Evolutionary conservation across 53 echinoderm and acorn worm genomes (phyloP).

Genomic region (Stichopus horrens): DNA sequence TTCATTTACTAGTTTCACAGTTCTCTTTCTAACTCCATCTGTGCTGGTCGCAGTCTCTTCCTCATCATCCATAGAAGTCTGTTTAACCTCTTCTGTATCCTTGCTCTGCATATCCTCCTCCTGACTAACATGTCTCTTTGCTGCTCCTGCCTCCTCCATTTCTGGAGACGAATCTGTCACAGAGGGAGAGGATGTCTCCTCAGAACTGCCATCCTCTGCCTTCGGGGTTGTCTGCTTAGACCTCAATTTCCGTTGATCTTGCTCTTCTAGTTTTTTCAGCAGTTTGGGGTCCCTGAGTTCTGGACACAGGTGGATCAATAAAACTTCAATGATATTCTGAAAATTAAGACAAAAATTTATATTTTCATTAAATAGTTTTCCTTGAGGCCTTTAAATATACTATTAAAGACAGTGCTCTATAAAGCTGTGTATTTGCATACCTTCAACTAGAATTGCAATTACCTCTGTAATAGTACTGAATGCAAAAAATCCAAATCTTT

Average conservation of each 20-base stretch:
- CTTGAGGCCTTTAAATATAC: not conserved
- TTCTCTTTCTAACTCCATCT: slow-evolving; percentile 2
- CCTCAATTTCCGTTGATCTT: slow-evolving; percentile 53
- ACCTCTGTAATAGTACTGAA: no score
- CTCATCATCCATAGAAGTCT: not conserved
- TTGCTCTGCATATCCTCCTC: not conserved
- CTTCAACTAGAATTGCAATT: no score
- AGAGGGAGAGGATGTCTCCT: not conserved
- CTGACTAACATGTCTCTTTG: not conserved
- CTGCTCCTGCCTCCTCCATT: not conserved
- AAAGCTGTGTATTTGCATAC: no score
- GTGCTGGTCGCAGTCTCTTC: not conserved
- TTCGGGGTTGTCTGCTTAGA: not conserved
- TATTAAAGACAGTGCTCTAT: no score
- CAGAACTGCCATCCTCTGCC: slow-evolving; percentile 11
- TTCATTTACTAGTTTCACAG: not conserved
- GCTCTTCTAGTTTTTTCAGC: slow-evolving; percentile 76
- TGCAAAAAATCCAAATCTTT: no score
- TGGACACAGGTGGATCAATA: slow-evolving; percentile 85
- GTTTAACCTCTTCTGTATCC: not conserved
- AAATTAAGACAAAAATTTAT: not conserved
- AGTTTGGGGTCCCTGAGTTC: slow-evolving; percentile 93
- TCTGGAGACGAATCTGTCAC: not conserved
- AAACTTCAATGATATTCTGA: slow-evolving; percentile 83
- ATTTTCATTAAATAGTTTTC: not conserved